Percentiles rank a stretch among this genome's conserved stretches.
Conservation (phyloP, 2,888 invertebrate species). For the Limnephilus rhombicus region DNA sequence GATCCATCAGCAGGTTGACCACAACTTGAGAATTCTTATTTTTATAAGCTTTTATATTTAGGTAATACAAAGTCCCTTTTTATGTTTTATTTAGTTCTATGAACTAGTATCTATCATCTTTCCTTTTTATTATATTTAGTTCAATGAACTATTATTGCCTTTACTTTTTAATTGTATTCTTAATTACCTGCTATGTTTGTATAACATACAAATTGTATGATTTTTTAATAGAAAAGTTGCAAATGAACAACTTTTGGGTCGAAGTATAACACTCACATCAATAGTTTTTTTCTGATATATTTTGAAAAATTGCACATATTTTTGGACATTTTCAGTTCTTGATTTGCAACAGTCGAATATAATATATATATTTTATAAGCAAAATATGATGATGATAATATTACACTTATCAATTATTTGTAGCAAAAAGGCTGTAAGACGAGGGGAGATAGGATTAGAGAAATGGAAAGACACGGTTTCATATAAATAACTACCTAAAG, state of each 20-base stretch:
- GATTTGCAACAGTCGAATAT: neutral
- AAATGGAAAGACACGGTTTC: slow-evolving; percentile 17
- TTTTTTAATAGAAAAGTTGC: too few relatives aligned
- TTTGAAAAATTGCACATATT: neutral
- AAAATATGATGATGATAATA: neutral
- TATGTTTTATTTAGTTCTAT: neutral
- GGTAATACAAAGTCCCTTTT: neutral
- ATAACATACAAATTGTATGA: too few relatives aligned
- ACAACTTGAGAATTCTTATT: neutral
- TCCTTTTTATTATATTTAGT: too few relatives aligned
- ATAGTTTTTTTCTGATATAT: neutral
- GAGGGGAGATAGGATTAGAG: slow-evolving; percentile 23
- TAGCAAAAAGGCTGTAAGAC: neutral
- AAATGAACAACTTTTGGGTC: too few relatives aligned
- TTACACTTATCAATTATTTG: neutral
- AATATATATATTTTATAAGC: neutral
- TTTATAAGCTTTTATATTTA: neutral
- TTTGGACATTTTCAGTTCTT: neutral
- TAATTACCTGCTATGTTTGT: neutral
- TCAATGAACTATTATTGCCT: neutral
- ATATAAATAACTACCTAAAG: neutral
- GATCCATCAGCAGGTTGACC: neutral
- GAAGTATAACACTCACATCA: neutral
- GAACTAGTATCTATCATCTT: too few relatives aligned
- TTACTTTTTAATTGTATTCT: neutral